Evolutionary conservation across 1,140 invertebrate species (phyloP), one percentile per base, ranked within the genome.

Genomic region (Drosophila pachea): DNA sequence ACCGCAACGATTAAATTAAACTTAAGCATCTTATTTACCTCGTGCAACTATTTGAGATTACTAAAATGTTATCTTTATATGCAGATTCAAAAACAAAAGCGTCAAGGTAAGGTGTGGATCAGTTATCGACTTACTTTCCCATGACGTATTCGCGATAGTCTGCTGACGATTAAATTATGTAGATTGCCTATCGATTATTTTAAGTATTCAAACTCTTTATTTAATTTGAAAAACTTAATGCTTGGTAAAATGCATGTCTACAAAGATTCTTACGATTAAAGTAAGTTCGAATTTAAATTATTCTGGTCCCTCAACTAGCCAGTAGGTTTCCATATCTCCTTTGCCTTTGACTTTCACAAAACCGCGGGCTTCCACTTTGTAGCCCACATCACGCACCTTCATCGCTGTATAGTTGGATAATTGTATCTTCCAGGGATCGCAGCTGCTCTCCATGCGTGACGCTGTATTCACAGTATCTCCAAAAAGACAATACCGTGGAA

Each of bases 391-490:
- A 2, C 76, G 68, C 6, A 90, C 78, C 50, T 89, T 89, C 38
- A 73, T 32, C 4, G 90, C 89, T 2, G 90, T 90, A 22, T 78
- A 78, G 42, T 81, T 83, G 5, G 90, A 90, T 4, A 90, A 63
- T 36, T 90, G 90, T 45, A 90, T 89, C 71, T 83, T 89, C 83
- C 83, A 88, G 1, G 86, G 75, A 59, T 89, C 86, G 14, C 79
- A 78, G 69, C 87, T 89, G 49, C 89, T 89, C 70, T 89, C 95
- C 95, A 97, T 97, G 67, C 95, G 91, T 2, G 95, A 95, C 5
- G 95, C 95, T 1, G 94, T 95, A 77, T 96, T 96, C 8, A 96
- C 94, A 2, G 96, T 97, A 86, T 98, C 97, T 0, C 97, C 97
- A 66, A 96, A 95, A 2, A 96, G 92, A 68, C 95, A 96, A 83